Evolutionary conservation across 1,140 invertebrate genomes (phyloP).

Genomic region (Drosophila persimilis): DNA sequence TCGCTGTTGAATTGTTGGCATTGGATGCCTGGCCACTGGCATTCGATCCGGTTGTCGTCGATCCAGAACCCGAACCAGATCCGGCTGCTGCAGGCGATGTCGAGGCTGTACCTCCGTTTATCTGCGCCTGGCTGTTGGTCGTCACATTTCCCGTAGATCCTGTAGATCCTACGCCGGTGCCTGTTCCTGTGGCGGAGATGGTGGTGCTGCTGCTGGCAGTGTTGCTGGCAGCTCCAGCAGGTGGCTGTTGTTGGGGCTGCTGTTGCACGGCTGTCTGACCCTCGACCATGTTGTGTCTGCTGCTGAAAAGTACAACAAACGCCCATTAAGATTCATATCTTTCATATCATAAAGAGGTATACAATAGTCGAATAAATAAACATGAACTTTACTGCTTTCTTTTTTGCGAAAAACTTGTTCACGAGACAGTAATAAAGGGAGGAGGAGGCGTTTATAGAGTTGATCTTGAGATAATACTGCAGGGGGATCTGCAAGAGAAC

Average conservation of each 20-base stretch:
- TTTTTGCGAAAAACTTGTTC: slow-evolving; percentile 16
- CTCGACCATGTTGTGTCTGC: slow-evolving; percentile 65
- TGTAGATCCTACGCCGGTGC: slow-evolving; percentile 27
- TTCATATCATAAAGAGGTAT: no score
- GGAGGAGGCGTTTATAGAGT: slow-evolving; percentile 28
- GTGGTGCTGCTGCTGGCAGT: slow-evolving; percentile 24
- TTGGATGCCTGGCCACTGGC: slow-evolving; percentile 24
- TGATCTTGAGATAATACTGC: slow-evolving; percentile 64
- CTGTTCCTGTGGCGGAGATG: slow-evolving; percentile 13
- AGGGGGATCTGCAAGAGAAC: slow-evolving; percentile 51
- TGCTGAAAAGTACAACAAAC: slow-evolving; percentile 1
- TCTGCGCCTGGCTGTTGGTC: slow-evolving; percentile 64
- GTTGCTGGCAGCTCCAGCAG: slow-evolving; percentile 14
- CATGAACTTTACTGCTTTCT: slow-evolving; percentile 41
- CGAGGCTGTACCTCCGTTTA: slow-evolving; percentile 63
- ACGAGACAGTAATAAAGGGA: slow-evolving; percentile 17
- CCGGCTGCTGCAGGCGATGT: slow-evolving; percentile 17
- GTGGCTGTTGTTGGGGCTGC: slow-evolving; percentile 45
- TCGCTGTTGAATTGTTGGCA: slow-evolving; percentile 42
- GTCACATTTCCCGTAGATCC: slow-evolving; percentile 31
- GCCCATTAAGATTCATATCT: no score
- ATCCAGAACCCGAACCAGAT: slow-evolving; percentile 27
- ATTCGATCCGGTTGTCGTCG: slow-evolving; percentile 20
- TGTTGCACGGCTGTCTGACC: slow-evolving; percentile 66
- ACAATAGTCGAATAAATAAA: no score